Base-by-base conservation (phyloP, 2,888 invertebrate species). In the Philereme vetulata region DNA sequence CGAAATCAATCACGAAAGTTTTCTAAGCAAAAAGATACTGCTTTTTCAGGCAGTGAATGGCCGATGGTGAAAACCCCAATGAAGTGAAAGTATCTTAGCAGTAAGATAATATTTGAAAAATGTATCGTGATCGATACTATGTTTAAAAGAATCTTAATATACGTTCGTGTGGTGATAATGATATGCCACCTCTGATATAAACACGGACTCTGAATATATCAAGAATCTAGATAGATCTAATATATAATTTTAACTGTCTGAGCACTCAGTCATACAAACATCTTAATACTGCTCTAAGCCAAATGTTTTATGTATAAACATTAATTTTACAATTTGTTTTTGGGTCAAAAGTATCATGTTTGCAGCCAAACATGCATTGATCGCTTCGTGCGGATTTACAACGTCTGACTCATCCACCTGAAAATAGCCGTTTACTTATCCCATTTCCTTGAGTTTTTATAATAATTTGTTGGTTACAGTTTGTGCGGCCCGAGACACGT, bases 271-370 rank as follows among this genome's bases (percentile, higher is more conserved):
- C 6, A 6, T 35, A 35, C 2, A 35, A 5, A 35, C 4, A 1
- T 38, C 38, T 21, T 21, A 21, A 21, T 21, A 38, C 8, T 38
- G 8, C 1, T 4, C 38, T 38, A 4, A 38, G 38, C 50, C 42
- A 51, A 46, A 34, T 50, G 21, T 40, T 49, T 35, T 49, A 38
- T 38, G 38, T 47, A 33, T 21, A 45, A 10, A 48, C 51, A n/a
- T 47, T 35, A 7, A 47, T 43, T 47, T 60, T 21, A 51, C 46
- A 47, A 43, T 32, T 34, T 32, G 52, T 57, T 62, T 62, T 47
- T 62, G 57, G 62, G 62, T 62, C 62, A 62, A 57, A 62, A 54
- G 57, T 62, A 58, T 62, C 58, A 58, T 51, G 51, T 58, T 62
- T 55, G n/a, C 52, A 10, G 40, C 53, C 35, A 10, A 35, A 7